Base-by-base conservation (phyloP, 2,113 vertebrate species). In the Edolisoma coerulescens region DNA sequence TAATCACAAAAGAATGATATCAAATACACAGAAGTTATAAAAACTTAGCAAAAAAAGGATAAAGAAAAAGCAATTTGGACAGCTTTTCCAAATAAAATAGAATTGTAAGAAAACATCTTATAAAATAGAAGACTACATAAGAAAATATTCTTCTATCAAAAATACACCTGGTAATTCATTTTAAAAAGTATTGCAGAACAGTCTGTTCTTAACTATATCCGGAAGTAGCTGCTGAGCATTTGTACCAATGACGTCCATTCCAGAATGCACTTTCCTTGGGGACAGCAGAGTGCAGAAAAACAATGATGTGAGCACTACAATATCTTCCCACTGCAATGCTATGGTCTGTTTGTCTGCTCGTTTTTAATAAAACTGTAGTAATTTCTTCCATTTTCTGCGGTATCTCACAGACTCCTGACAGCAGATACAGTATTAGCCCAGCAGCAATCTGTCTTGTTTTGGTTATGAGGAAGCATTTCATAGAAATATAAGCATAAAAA, bases 341-440 rank as follows among this genome's bases (percentile, higher is more conserved):
- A 33, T 69, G 11, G 7, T 69, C 93, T 90, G 76, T 81, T 86
- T 96, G 28, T 45, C 27, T 70, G 16, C 30, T 88, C 74, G 33
- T 63, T 91, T 94, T 96, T 91, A 93, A 95, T 96, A 78, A 89
- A 91, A 79, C 49, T 69, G 39, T 61, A 85, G 37, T 73, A 80
- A 75, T 87, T 91, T 92, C 64, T 87, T 92, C 56, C n/a, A 37
- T 92, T 94, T 88, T 92, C 59, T 54, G 11, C 28, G 42, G 39
- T 45, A 92, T 87, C 37, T 92, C 73, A 88, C 37, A 75, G 73
- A 64, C 52, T 84, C 39, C 64, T 88, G 53, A 59, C 79, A 91
- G 45, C 26, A 64, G 44, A 74, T 41, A 61, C 17, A 60, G 56
- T 68, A 86, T 84, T 84, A 89, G 13, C 33, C 65, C 61, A 33